phyloP scores from a whole-genome alignment of 2,888 invertebrate species.

The Pterobdella sp. region DNA sequence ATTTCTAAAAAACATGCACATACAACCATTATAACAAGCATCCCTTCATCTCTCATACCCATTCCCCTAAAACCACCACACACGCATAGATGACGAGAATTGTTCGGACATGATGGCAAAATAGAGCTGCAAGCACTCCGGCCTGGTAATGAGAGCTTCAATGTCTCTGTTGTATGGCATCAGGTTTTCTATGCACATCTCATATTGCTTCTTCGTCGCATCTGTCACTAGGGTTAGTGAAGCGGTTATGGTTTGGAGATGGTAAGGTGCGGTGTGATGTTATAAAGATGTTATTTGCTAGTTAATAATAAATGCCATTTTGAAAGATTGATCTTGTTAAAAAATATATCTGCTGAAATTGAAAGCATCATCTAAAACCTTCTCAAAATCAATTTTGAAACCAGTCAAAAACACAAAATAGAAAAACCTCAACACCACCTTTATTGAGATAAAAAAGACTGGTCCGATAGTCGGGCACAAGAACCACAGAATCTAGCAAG shows the following conservation, averaged over 20 bases:
- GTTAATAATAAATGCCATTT: too few relatives aligned
- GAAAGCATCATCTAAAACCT: too few relatives aligned
- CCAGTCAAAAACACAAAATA: too few relatives aligned
- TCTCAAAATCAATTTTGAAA: too few relatives aligned
- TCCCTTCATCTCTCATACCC: background rate
- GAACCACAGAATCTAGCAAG: constrained; percentile 38
- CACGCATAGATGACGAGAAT: constrained; percentile 35
- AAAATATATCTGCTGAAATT: too few relatives aligned
- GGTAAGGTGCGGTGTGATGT: background rate
- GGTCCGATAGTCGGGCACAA: constrained; percentile 34
- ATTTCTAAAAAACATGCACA: background rate
- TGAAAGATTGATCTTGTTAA: too few relatives aligned
- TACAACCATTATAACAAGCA: background rate
- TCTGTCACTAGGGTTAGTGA: background rate
- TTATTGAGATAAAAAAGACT: constrained; percentile 20
- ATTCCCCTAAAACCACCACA: constrained; percentile 4
- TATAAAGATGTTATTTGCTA: too few relatives aligned
- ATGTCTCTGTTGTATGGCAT: background rate
- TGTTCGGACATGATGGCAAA: constrained; percentile 35
- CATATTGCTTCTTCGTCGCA: constrained; percentile 10
- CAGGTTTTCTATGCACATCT: constrained; percentile 9
- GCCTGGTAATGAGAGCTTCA: background rate
- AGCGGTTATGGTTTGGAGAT: background rate
- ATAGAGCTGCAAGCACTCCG: constrained; percentile 28
- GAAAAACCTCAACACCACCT: constrained; percentile 3